phyloP scores from a whole-genome alignment of 2,888 invertebrate genomes.

The Stenoptilia bipunctidactyla region DNA sequence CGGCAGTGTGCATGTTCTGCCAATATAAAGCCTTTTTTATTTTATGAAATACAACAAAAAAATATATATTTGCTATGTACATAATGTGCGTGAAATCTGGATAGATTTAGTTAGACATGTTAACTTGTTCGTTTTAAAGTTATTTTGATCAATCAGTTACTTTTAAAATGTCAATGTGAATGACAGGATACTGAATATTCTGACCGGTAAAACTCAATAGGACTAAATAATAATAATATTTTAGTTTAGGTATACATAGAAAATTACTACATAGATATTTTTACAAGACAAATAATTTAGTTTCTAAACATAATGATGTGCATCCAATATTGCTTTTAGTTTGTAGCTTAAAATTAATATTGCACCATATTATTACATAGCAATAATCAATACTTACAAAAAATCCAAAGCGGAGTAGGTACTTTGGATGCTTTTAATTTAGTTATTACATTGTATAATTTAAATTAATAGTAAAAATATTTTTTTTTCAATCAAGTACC shows the following conservation, averaged over 20 bases:
- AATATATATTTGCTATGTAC: neutral
- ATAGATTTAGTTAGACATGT: too few species aligned
- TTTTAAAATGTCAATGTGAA: neutral
- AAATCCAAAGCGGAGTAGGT: neutral
- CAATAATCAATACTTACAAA: neutral
- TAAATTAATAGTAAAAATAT: too few species aligned
- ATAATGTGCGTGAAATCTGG: too few species aligned
- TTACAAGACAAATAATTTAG: constrained; percentile 6
- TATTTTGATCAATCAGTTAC: neutral
- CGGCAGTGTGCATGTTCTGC: neutral
- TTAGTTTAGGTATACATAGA: neutral
- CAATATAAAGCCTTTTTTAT: neutral
- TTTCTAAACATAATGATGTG: constrained; percentile 40
- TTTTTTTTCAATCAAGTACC: too few species aligned
- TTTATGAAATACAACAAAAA: constrained; percentile 5
- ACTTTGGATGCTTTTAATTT: constrained; percentile 12
- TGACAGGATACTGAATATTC: neutral
- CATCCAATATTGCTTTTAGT: constrained; percentile 51
- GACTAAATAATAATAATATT: constrained; percentile 4
- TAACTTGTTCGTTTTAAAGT: too few species aligned
- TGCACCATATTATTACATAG: constrained; percentile 39
- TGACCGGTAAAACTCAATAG: neutral
- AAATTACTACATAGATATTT: constrained; percentile 5
- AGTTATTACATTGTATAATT: constrained; percentile 6
- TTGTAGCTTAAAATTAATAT: constrained; percentile 53